phyloP scores from a whole-genome alignment of 2,797 vertebrate species.

The Urocyon cinereoargenteus region DNA sequence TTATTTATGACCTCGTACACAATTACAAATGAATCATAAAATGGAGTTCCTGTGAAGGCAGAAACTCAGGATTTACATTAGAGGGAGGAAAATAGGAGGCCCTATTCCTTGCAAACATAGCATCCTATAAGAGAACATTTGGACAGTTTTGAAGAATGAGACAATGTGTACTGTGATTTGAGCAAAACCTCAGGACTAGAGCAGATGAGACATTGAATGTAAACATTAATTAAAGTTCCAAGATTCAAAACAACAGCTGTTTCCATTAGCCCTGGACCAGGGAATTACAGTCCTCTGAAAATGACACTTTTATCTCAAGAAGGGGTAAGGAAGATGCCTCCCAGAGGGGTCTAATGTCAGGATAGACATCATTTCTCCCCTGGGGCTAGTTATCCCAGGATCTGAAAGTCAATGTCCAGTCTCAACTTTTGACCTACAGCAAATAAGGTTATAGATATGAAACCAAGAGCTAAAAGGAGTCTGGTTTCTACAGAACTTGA shows the following conservation, averaged over 20 bases:
- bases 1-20: not conserved
- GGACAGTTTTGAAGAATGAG: conserved; percentile 9
- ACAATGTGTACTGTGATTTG: not conserved
- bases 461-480: not conserved
- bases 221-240: not conserved
- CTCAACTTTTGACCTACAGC: not conserved
- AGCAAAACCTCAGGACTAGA: not conserved
- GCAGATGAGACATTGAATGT: not conserved
- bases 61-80: not conserved
- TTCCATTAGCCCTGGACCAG: not conserved
- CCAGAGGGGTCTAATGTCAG: not conserved
- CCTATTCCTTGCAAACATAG: not conserved
- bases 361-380: not conserved
- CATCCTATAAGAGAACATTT: conserved; percentile 2
- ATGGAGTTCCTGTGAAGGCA: not conserved
- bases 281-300: conserved; percentile 24
- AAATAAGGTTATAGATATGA: not conserved
- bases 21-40: conserved; percentile 21
- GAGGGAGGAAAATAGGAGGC: not conserved
- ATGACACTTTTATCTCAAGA: not conserved
- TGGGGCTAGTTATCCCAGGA: not conserved
- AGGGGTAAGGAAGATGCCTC: not conserved
- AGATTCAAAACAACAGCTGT: conserved; percentile 26
- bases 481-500: conserved; percentile 21
- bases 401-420: not conserved